Evolutionary conservation across 2,113 vertebrate genomes (phyloP).

Genomic region (Vanacampus margaritifer): DNA sequence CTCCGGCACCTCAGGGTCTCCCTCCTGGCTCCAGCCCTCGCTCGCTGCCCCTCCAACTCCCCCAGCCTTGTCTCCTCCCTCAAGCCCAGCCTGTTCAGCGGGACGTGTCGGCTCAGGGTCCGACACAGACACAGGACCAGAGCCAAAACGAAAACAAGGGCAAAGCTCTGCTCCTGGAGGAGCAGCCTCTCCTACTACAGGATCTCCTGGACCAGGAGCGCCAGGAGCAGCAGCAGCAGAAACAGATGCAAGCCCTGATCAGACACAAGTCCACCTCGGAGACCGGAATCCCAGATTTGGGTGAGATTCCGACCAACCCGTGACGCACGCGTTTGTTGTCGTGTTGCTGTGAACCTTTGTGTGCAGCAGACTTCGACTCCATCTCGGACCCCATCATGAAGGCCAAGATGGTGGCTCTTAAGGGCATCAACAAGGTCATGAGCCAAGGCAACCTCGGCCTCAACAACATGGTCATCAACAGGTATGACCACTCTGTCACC

Average conservation of each 20-base stretch:
- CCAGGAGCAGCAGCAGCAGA: constrained; percentile 95
- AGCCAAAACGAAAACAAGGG: constrained; percentile 37
- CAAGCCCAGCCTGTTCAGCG: constrained; percentile 30
- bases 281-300: constrained; percentile 81
- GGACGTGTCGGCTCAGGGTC: constrained; percentile 43
- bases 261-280: constrained; percentile 80
- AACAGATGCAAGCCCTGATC: constrained; percentile 97
- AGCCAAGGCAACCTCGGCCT: constrained; percentile 86
- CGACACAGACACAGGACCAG: constrained; percentile 12
- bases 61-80: constrained; percentile 64
- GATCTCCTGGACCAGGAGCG: constrained; percentile 96
- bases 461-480: constrained; percentile 86
- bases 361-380: constrained; percentile 84
- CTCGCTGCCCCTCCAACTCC: constrained; percentile 42
- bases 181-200: constrained; percentile 93
- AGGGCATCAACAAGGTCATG: constrained; percentile 99
- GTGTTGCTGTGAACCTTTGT: constrained; percentile 2
- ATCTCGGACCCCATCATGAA: constrained; percentile 98
- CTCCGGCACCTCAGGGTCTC: constrained; percentile 13
- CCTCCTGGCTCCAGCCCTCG: not conserved
- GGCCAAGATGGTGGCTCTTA: constrained; percentile 97
- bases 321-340: not conserved
- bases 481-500: constrained; percentile 64
- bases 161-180: constrained; percentile 86
- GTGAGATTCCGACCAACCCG: constrained; percentile 61